Evolutionary conservation across 1,140 invertebrate species (phyloP), one percentile per base, ranked within the genome.

Genomic region (Pogonognathellus flavescens): DNA sequence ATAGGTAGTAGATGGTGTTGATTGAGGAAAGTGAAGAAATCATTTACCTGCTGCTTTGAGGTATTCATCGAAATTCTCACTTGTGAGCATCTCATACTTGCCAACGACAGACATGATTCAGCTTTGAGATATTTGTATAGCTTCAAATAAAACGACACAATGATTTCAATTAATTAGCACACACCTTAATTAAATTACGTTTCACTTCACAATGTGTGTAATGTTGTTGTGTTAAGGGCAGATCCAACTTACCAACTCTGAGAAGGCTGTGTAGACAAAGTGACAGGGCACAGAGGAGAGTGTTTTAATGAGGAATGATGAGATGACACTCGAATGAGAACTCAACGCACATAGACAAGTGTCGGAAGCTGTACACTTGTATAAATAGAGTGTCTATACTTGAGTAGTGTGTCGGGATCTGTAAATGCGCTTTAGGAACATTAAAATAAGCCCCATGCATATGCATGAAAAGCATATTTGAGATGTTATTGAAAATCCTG

Each of bases 21-120:
- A 14, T 22, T 11, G 18, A 22, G 5, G 11, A 10, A 11, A 66
- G 18, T 66, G 25, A 14, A 41, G 25, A 41, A 41, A 41, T 60
- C 88, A 94, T 94, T 94, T 89, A 96, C 95, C 95, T 60, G 96
- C 90, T 49, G 93, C 92, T 92, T 96, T 96, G 94, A 97, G 94
- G 91, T 95, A 96, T 81, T 96, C 95, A 88, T 96, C 95, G 90
- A 97, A 97, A 89, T 96, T 95, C 80, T 96, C 95, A 84, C 94
- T 95, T 53, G 92, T 92, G 87, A 31, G 3, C n/a, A 72, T 20
- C 41, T 84, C 82, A 50, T 52, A 84, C 14, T 55, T 20, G 52
- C 82, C 82, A 81, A 92, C 92, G 86, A 94, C 89, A 88, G 88
- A 84, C 85, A 88, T 86, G 53, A 14, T 4, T 76, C n/a, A n/a